Base-by-base conservation (phyloP, 2,113 vertebrate species). In the Tragulus kanchil region DNA sequence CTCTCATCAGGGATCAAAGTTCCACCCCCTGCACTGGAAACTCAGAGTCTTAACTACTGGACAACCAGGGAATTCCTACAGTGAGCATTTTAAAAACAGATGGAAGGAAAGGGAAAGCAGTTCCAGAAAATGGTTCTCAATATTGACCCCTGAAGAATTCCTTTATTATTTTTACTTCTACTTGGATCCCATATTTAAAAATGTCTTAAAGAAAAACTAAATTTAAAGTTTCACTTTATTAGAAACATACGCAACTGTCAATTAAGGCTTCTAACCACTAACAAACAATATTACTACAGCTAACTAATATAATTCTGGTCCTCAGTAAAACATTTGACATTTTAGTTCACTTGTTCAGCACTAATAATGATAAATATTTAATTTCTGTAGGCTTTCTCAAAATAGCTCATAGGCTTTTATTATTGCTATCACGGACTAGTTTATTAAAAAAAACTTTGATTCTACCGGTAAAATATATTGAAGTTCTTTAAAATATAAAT, bases 401-500 rank as follows among this genome's bases (percentile, higher is more conserved):
- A 93, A 87, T 45, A 92, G 28, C 9, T 65, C 36, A n/a, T 52
- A 59, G 61, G 16, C 36, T 94, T 19, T n/a, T 19, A 54, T 82
- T 67, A 48, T 61, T 79, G 12, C 23, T 86, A 23, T 59, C 67
- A 85, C 0, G 16, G 31, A 90, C 50, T 23, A 26, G 42, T 85
- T 50, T 95, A 92, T 62, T 5, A 59, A 78, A 83, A 56, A 90
- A 95, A 78, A 82, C 31, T 50, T 89, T 89, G 36, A 78, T 83
- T 91, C 65, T 92, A 61, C 36, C 81, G 50, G 88, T 93, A 88
- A 95, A 93, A 56, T 81, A 86, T 54, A 90, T 13, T 15, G 3
- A 97, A 95, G 48, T 31, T 90, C 59, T 95, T 93, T 84, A 90
- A 4, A 79, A 75, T 54, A 93, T 65, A 67, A 67, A 62, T 89